A percentile compares a stretch with the other conserved stretches of the same genome.
These are phyloP conservation scores for Aphelenchoides besseyi DNA, from an alignment of 1,140 invertebrate genomes.

Conservation along the genomic window DNA sequence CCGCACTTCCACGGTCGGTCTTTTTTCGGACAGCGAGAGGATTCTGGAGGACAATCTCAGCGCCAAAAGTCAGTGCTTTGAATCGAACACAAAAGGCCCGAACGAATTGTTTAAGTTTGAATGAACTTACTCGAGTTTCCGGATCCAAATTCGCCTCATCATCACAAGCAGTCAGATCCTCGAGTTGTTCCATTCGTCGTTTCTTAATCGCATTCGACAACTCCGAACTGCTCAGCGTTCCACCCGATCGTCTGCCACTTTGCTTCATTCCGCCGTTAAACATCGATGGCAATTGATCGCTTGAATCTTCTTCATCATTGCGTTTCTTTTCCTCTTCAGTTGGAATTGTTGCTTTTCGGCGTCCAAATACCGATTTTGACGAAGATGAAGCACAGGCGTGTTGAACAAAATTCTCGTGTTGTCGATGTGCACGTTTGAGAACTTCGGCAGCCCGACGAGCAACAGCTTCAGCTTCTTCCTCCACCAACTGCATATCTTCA, in stretches of 20 bases:
- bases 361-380: slow-evolving; percentile 32
- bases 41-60: neutral
- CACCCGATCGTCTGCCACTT: neutral
- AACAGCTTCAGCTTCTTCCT: slow-evolving; percentile 55
- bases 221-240: slow-evolving; percentile 3
- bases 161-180: slow-evolving; percentile 22
- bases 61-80: too few relatives aligned
- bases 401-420: slow-evolving; percentile 20
- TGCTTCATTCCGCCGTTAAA: slow-evolving; percentile 35
- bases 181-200: slow-evolving; percentile 22
- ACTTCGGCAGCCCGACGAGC: slow-evolving; percentile 54
- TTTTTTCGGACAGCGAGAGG: neutral
- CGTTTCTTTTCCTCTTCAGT: slow-evolving; percentile 22
- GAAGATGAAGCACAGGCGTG: slow-evolving; percentile 16
- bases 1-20: neutral
- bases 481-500: slow-evolving; percentile 45
- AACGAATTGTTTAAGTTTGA: neutral
- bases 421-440: slow-evolving; percentile 32
- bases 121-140: slow-evolving; percentile 14
- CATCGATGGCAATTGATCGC: slow-evolving; percentile 27
- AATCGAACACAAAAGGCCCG: neutral
- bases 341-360: slow-evolving; percentile 17
- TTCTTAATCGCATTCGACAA: slow-evolving; percentile 19
- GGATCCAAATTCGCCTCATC: slow-evolving; percentile 17
- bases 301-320: slow-evolving; percentile 21